Evolutionary conservation across 2,113 vertebrate genomes (phyloP).

Genomic region (Paralichthys olivaceus): DNA sequence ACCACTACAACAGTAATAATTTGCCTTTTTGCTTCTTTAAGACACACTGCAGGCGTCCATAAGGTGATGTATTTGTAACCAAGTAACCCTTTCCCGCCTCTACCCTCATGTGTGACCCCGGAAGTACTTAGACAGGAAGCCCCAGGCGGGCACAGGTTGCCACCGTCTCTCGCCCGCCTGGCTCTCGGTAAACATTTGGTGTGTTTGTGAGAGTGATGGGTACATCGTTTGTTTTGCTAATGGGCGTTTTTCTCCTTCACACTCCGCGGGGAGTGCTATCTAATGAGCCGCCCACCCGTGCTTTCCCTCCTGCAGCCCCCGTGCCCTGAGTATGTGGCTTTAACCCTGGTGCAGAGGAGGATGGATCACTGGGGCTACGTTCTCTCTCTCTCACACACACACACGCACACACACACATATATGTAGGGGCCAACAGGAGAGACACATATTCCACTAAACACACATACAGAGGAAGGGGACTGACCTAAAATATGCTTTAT

Average conservation of each 20-base stretch:
- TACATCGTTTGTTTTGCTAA: slow-evolving; percentile 81
- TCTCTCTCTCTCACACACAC: slow-evolving; percentile 30
- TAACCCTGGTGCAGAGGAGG: slow-evolving; percentile 70
- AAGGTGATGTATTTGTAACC: neutral
- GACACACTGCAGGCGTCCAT: slow-evolving; percentile 18
- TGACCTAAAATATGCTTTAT: slow-evolving; percentile 38
- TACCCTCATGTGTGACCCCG: slow-evolving; percentile 45
- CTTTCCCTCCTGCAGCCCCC: slow-evolving; percentile 62
- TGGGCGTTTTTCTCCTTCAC: slow-evolving; percentile 78
- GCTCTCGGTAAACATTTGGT: slow-evolving; percentile 73
- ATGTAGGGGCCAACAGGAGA: neutral
- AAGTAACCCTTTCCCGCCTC: neutral
- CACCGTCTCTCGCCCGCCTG: slow-evolving; percentile 30
- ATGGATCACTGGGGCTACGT: slow-evolving; percentile 56
- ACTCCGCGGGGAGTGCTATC: slow-evolving; percentile 74
- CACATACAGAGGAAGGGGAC: neutral
- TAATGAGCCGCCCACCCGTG: slow-evolving; percentile 79
- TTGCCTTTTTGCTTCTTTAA: neutral
- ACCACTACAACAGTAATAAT: neutral
- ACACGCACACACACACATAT: slow-evolving; percentile 25
- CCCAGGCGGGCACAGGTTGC: slow-evolving; percentile 38
- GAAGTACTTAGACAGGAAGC: slow-evolving; percentile 52
- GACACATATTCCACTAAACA: slow-evolving; percentile 26
- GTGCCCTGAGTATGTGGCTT: slow-evolving; percentile 67
- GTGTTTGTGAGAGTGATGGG: slow-evolving; percentile 69